Evolutionary conservation across 2,797 vertebrate species (phyloP).

Genomic region (Lacerta bilineata): DNA sequence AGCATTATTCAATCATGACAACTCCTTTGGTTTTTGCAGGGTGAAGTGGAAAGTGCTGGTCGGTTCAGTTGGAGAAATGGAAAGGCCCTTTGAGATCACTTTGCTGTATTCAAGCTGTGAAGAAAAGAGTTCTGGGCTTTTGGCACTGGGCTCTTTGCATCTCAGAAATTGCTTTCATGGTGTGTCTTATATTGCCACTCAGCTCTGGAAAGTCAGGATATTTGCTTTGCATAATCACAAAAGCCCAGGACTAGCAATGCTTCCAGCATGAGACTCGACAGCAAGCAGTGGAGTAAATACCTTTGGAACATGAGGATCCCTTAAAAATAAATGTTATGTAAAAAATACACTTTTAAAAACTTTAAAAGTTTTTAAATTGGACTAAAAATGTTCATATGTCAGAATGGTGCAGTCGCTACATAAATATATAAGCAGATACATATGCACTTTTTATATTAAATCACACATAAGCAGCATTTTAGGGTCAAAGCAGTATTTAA

Average conservation of each 20-base stretch:
- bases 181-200: slow-evolving; percentile 54
- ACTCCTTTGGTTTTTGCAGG: slow-evolving; percentile 49
- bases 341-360: not conserved
- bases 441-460: not conserved
- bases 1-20: not conserved
- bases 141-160: slow-evolving; percentile 87
- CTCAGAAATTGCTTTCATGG: slow-evolving; percentile 82
- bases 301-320: not conserved
- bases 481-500: not conserved
- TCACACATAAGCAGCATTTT: not conserved
- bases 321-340: not conserved
- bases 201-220: slow-evolving; percentile 29
- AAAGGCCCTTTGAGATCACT: slow-evolving; percentile 85
- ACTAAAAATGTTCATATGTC: not conserved
- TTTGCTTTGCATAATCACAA: slow-evolving; percentile 37
- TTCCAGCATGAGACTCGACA: not conserved
- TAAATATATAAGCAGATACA: not conserved
- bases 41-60: slow-evolving; percentile 84
- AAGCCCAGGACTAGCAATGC: not conserved
- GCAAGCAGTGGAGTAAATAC: not conserved
- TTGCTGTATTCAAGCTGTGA: slow-evolving; percentile 84
- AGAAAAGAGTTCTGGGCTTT: slow-evolving; percentile 59
- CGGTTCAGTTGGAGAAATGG: slow-evolving; percentile 81
- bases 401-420: not conserved
- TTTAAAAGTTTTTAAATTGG: not conserved